phyloP scores from a whole-genome alignment of 2,888 invertebrate species.

The Venusia cambrica region DNA sequence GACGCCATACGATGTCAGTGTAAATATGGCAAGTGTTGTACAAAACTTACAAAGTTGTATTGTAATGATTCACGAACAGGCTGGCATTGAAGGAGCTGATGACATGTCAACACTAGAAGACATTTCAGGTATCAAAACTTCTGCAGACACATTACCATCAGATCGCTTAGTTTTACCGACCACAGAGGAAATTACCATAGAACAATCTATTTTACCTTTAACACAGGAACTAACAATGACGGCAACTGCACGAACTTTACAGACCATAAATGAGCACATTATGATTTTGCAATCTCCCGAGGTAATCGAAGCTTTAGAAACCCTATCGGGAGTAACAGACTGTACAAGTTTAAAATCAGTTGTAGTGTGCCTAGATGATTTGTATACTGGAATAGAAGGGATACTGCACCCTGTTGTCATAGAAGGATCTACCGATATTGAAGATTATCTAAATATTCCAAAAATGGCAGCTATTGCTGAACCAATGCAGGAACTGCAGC shows the following conservation, averaged over 20 bases:
- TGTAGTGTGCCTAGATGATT: conserved; percentile 46
- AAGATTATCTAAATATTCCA: conserved; percentile 39
- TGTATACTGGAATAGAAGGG: conserved; percentile 56
- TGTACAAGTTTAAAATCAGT: conserved; percentile 59
- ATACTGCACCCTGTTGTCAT: conserved; percentile 59
- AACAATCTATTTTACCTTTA: conserved; percentile 37
- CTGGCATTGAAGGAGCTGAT: conserved; percentile 66
- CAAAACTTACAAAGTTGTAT: conserved; percentile 69
- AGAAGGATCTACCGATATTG: conserved; percentile 51
- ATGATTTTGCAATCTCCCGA: conserved; percentile 56
- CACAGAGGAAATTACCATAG: conserved; percentile 45
- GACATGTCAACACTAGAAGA: conserved; percentile 81
- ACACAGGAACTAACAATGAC: conserved; percentile 36
- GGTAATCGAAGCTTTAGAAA: conserved; percentile 56
- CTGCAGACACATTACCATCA: conserved; percentile 67
- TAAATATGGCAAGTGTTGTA: conserved; percentile 58
- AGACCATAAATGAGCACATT: conserved; percentile 57
- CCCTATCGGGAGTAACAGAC: conserved; percentile 58
- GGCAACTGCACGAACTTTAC: conserved; percentile 57
- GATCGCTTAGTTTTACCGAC: conserved; percentile 54
- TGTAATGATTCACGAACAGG: conserved; percentile 69
- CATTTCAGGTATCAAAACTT: conserved; percentile 80
- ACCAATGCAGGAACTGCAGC: conserved; percentile 60
- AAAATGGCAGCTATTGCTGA: conserved; percentile 58
- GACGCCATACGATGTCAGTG: conserved; percentile 43